Percentiles rank a stretch among this genome's conserved stretches.
Conservation (phyloP, 2,113 vertebrate species). For the Girardinichthys multiradiatus region DNA sequence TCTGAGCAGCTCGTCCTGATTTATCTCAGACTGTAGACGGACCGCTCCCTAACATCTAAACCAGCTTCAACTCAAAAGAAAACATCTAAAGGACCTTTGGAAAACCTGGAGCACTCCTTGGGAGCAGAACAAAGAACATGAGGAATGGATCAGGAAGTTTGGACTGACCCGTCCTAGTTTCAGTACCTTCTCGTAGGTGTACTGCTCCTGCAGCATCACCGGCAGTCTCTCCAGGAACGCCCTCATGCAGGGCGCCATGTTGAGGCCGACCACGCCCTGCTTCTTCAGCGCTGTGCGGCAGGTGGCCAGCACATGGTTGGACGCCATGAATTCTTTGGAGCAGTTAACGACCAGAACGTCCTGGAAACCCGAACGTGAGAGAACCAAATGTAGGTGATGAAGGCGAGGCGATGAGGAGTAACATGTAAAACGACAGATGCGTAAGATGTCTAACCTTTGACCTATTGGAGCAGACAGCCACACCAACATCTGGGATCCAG, state of each 20-base stretch:
- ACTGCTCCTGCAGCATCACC: constrained; percentile 97
- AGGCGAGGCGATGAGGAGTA: not conserved
- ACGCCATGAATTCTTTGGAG: constrained; percentile 88
- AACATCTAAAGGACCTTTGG: too few relatives aligned
- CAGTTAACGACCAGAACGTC: constrained; percentile 95
- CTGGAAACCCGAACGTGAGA: constrained; percentile 63
- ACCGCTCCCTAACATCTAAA: too few relatives aligned
- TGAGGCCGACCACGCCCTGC: constrained; percentile 93
- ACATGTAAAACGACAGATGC: not conserved
- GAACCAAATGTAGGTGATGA: not conserved
- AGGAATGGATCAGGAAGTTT: too few relatives aligned
- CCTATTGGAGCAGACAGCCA: constrained; percentile 95
- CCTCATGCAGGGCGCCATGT: constrained; percentile 96
- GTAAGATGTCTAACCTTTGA: constrained; percentile 85
- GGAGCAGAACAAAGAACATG: too few relatives aligned
- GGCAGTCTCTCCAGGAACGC: constrained; percentile 95
- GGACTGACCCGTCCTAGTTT: too few relatives aligned
- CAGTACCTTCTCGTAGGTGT: constrained; percentile 92
- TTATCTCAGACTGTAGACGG: too few relatives aligned
- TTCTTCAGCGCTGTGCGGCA: constrained; percentile 92
- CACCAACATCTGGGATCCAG: constrained; percentile 97
- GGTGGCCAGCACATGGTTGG: constrained; percentile 91
- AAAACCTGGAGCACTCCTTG: too few relatives aligned
- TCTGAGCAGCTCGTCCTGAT: too few relatives aligned
- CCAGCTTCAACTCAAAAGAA: too few relatives aligned